phyloP scores from a whole-genome alignment of 2,888 invertebrate species.

The Ganaspis brasiliensis region DNA sequence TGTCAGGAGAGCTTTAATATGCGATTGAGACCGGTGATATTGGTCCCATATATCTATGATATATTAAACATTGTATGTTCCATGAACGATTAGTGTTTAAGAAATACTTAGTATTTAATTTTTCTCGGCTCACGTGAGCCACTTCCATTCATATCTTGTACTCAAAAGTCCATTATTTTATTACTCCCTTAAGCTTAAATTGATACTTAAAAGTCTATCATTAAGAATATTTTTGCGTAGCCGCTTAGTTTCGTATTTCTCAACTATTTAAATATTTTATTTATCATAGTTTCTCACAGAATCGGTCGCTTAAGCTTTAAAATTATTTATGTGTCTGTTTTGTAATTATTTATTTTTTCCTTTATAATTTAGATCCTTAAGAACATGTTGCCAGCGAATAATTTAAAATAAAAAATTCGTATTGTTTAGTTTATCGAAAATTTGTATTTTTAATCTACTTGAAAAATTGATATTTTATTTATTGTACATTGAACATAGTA shows the following conservation, averaged over 20 bases:
- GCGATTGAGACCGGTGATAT: slow-evolving; percentile 86
- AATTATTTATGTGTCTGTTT: neutral
- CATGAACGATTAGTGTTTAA: slow-evolving; percentile 87
- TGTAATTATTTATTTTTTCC: neutral
- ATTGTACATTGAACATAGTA: no score
- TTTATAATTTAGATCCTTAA: no score
- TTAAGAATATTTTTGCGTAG: neutral
- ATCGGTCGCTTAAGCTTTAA: neutral
- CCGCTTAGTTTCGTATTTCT: slow-evolving; percentile 34
- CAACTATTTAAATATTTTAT: slow-evolving; percentile 49
- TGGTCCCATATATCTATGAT: slow-evolving; percentile 99
- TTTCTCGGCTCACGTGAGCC: slow-evolving; percentile 74
- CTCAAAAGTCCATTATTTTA: slow-evolving; percentile 11
- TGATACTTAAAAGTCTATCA: neutral
- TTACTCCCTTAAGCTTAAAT: slow-evolving; percentile 8
- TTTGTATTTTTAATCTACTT: no score
- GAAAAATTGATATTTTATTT: no score
- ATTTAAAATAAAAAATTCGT: no score
- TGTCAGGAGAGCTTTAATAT: slow-evolving; percentile 60
- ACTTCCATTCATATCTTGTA: slow-evolving; percentile 49
- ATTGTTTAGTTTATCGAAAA: no score
- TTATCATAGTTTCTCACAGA: slow-evolving; percentile 41
- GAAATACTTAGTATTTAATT: slow-evolving; percentile 57
- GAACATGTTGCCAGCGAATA: no score
- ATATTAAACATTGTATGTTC: slow-evolving; percentile 96